Base-by-base conservation (phyloP, 2,113 vertebrate genomes). In the Copsychus sechellarum region DNA sequence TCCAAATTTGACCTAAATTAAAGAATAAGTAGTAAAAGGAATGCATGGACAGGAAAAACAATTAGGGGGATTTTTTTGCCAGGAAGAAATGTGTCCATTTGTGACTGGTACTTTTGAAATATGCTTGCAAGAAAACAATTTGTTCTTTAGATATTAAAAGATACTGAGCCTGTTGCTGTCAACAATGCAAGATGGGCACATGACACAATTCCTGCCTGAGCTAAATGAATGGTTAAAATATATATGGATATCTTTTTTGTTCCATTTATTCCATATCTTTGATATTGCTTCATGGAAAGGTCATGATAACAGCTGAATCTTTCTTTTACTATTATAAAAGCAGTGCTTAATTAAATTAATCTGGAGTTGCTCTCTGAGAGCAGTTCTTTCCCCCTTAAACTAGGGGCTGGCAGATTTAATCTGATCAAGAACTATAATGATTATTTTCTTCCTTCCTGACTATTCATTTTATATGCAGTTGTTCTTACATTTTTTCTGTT, bases 131-230 rank as follows among this genome's bases (percentile, higher is more conserved):
- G 58, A 83, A 91, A 89, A 67, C 61, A 56, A 40, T 77, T 87
- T 93, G 74, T 95, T 86, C 85, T 90, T 80, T 82, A 66, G 74
- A 51, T 90, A 86, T 88, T 90, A 83, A 92, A 96, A 91, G 74
- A 80, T 71, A 66, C 56, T 90, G 66, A 76, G 66, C 26, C 50
- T 92, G 54, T 65, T 92, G 23, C 91, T 96, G 76, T 88, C 80
- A 92, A 48, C 82, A 83, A 16, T 77, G 48, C 62, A 92, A 91
- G 81, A 91, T 62, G 71, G 61, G 38, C 38, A 80, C 90, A 50
- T 70, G 72, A 62, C 79, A 93, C 34, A 34, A 54, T 40, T 61
- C 33, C 42, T 90, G 73, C 38, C 47, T 80, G 67, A 73, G 64
- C 28, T 57, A 91, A 80, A 87, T n/a, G 29, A 34, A 19, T 38